phyloP scores from a whole-genome alignment of 2,888 invertebrate species.

The Amphipyra tragopoginis region DNA sequence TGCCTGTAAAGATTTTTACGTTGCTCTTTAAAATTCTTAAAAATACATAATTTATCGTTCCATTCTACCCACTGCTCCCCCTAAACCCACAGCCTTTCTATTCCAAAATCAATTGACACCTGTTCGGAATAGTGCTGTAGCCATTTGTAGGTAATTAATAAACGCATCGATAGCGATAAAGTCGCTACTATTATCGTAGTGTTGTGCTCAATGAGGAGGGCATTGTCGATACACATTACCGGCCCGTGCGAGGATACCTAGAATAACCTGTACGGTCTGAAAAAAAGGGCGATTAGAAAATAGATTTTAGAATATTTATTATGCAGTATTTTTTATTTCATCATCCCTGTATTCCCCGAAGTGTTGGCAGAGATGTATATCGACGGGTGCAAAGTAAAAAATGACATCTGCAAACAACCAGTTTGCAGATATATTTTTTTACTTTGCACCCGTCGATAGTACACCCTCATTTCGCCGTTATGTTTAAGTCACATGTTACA shows the following conservation, averaged over 20 bases:
- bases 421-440: no score
- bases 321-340: no score
- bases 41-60: neutral
- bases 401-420: no score
- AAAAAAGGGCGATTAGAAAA: slow-evolving; percentile 30
- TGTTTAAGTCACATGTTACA: no score
- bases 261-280: slow-evolving; percentile 61
- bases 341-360: no score
- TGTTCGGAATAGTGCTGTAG: slow-evolving; percentile 37
- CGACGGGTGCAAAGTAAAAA: no score
- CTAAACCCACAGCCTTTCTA: slow-evolving; percentile 41
- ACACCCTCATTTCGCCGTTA: no score
- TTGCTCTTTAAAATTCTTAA: no score
- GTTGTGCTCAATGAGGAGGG: slow-evolving; percentile 64
- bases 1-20: no score
- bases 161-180: slow-evolving; percentile 47
- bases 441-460: no score
- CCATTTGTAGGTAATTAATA: slow-evolving; percentile 55
- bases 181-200: slow-evolving; percentile 55
- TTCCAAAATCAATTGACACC: slow-evolving; percentile 41
- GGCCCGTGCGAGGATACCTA: slow-evolving; percentile 67
- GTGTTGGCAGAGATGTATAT: no score
- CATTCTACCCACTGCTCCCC: slow-evolving; percentile 4
- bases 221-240: slow-evolving; percentile 73
- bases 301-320: neutral